These are phyloP conservation scores for Microdon myrmicae DNA, from an alignment of 2,888 invertebrate species.

Conservation along the genomic window DNA sequence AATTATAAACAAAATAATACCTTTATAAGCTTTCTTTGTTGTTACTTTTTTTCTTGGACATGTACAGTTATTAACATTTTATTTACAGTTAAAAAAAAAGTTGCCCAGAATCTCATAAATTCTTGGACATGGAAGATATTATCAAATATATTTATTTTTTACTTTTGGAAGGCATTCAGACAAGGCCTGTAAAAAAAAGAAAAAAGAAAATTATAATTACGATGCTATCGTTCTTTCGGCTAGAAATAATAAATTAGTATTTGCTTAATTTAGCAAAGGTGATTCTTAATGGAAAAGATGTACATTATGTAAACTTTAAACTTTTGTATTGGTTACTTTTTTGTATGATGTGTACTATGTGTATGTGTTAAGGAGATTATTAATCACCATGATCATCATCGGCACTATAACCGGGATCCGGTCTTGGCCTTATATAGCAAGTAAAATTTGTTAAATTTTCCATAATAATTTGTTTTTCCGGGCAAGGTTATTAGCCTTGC, in stretches of 20 bases:
- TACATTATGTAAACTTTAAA: too few relatives aligned
- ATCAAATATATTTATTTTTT: conserved; percentile 57
- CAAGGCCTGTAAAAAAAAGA: conserved; percentile 63
- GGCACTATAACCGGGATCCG: too few relatives aligned
- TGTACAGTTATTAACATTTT: conserved; percentile 43
- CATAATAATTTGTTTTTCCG: too few relatives aligned
- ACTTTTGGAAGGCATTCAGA: conserved; percentile 66
- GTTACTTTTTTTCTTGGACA: conserved; percentile 29
- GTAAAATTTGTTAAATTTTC: too few relatives aligned
- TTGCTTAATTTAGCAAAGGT: too few relatives aligned
- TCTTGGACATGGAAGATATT: conserved; percentile 64
- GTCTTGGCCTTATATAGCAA: too few relatives aligned
- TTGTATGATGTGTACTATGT: too few relatives aligned
- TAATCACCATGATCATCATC: too few relatives aligned
- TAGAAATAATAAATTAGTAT: background rate
- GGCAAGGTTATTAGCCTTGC: too few relatives aligned
- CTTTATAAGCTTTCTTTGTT: conserved; percentile 27
- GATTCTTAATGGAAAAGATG: too few relatives aligned
- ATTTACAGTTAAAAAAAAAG: conserved; percentile 60
- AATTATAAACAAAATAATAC: conserved; percentile 42
- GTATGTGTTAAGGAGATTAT: too few relatives aligned
- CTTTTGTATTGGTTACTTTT: too few relatives aligned
- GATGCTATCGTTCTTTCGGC: background rate
- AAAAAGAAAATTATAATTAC: conserved; percentile 7
- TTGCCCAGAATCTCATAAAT: conserved; percentile 63